Evolutionary conservation across 2,113 vertebrate genomes (phyloP).

Genomic region (Megatriorchis doriae): DNA sequence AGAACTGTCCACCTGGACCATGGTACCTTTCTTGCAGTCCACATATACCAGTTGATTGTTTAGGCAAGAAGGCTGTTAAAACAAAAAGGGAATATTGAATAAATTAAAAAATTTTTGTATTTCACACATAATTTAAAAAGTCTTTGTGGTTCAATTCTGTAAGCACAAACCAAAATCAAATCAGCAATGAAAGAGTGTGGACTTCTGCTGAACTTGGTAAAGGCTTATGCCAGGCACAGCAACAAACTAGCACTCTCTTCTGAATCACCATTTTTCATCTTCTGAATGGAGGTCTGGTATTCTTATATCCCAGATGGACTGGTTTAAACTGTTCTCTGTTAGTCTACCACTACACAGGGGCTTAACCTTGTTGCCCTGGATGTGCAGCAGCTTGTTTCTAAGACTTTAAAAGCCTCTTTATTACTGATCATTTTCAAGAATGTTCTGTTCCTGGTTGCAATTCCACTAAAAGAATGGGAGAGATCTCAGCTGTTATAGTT

Average conservation of each 20-base stretch:
- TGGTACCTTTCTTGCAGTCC: constrained; percentile 88
- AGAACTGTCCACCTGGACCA: constrained; percentile 83
- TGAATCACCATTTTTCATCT: not conserved
- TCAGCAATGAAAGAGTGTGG: not conserved
- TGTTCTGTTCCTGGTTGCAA: not conserved
- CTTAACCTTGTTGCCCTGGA: not conserved
- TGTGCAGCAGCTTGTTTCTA: not conserved
- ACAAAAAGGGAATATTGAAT: not conserved
- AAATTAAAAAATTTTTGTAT: not conserved
- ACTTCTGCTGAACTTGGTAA: not conserved
- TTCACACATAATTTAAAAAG: not conserved
- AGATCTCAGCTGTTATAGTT: not conserved
- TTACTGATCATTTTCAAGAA: not conserved
- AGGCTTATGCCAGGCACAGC: not conserved
- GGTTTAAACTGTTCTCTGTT: not conserved
- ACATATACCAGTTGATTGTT: constrained; percentile 89
- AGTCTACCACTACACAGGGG: not conserved
- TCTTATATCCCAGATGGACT: not conserved
- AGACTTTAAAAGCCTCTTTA: not conserved
- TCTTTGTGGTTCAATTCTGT: not conserved
- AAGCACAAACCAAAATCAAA: not conserved
- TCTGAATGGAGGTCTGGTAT: not conserved
- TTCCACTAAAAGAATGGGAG: not conserved
- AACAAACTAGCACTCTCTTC: not conserved
- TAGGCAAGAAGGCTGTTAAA: constrained; percentile 82